Base-by-base conservation (phyloP, 1,140 invertebrate genomes). In the Thaumetopoea pityocampa region DNA sequence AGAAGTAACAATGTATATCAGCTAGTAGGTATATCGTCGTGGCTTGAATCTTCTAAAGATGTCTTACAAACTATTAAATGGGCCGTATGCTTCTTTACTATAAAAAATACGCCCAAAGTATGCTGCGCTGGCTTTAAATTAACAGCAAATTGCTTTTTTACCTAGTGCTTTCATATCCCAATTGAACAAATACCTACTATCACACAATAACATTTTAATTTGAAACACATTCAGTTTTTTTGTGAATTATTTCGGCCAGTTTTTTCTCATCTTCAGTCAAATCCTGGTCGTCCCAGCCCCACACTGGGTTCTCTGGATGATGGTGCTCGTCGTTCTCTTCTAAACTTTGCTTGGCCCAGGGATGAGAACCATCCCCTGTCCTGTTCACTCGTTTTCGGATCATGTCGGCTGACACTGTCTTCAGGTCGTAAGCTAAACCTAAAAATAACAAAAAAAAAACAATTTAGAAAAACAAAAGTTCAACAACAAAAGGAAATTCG, bases 391-490 rank as follows among this genome's bases (percentile, higher is more conserved):
- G 80, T 38, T 88, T 88, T 29, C 76, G 70, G 0, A 93, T 85
- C 67, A 92, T 87, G n/a, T 91, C 87, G 4, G 56, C 64, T 1
- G 92, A 89, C 0, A 93, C 93, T 0, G 87, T 91, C 60, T 95
- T 95, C 28, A 93, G 71, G 57, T 93, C 91, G 52, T 91, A 92
- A 2, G 89, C 92, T 68, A 86, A 87, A 22, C 91, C 91, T 88
- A 79, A 74, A 87, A 46, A 72, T n/a, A n/a, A 18, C 7, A 20
- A 43, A 22, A 17, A 22, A 17, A 15, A 6, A 26, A 37, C 15
- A 32, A 28, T 27, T 27, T 9, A 28, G 5, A 14, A 22, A 32
- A 19, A 17, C 23, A 32, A 42, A 5, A 5, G 4, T 18, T 10
- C 2, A 36, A 5, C 9, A 15, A n/a, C 15, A 10, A 8, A n/a